These are phyloP conservation scores for Brachypodius melanocephalos DNA, from an alignment of 2,113 vertebrate species.

Conservation along the genomic window DNA sequence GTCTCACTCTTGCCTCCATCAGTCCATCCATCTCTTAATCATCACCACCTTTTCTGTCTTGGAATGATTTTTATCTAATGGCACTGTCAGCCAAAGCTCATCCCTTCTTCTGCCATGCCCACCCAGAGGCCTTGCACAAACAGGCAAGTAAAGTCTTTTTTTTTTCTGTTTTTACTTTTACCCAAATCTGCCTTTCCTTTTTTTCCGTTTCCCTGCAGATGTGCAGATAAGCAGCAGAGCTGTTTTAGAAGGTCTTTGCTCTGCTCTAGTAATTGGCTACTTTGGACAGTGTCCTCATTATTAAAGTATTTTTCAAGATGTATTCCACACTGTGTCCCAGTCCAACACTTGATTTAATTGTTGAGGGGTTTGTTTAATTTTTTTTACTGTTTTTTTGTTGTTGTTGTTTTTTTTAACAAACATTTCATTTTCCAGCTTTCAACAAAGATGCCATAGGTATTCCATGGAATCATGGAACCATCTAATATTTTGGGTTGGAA, in stretches of 20 bases:
- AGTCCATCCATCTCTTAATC: neutral
- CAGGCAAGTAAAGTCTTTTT: neutral
- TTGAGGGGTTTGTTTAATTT: accelerated
- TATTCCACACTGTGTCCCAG: neutral
- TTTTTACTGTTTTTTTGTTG: neutral
- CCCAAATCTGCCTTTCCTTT: neutral
- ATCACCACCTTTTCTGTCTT: neutral
- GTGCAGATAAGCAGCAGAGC: accelerated
- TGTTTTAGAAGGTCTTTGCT: neutral
- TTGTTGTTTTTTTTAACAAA: too few relatives aligned
- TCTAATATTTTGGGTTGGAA: neutral
- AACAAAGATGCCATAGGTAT: neutral
- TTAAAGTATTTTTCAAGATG: neutral
- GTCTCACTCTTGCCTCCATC: neutral
- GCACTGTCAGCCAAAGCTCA: neutral
- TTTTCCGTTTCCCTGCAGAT: neutral
- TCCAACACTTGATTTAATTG: neutral
- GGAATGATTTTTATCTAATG: neutral
- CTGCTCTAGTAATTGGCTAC: neutral
- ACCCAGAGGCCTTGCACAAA: neutral
- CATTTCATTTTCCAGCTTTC: neutral
- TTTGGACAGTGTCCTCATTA: neutral
- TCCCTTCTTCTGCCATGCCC: neutral
- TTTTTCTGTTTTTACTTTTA: neutral
- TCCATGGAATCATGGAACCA: neutral